These are phyloP conservation scores for Hyperoplus lanceolatus DNA, from an alignment of 2,797 vertebrate genomes.

Conservation along the genomic window DNA sequence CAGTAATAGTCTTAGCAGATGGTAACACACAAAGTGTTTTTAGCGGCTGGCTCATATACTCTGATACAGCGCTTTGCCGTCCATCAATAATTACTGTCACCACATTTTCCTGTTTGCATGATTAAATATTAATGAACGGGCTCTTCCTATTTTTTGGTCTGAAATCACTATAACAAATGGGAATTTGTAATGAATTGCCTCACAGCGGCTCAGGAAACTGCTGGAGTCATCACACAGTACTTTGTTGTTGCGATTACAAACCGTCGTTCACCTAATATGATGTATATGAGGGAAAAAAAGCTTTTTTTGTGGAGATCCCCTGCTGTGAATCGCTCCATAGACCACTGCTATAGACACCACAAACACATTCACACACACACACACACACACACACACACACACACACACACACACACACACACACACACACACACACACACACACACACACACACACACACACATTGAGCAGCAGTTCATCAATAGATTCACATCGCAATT, in stretches of 20 bases:
- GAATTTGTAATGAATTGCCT: conserved; percentile 73
- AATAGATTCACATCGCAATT: conserved; percentile 11
- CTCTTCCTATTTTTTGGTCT: conserved; percentile 61
- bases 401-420: not conserved
- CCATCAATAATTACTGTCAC: conserved; percentile 68
- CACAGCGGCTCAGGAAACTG: conserved; percentile 53
- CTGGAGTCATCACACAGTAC: conserved; percentile 64
- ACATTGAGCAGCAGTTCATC: conserved; percentile 17
- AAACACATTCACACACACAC: not conserved
- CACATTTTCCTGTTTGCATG: conserved; percentile 63
- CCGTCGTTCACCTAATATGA: conserved; percentile 58
- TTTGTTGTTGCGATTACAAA: conserved; percentile 66
- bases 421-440: not conserved
- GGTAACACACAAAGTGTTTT: conserved; percentile 20
- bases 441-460: too few relatives aligned
- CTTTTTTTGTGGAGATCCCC: not conserved
- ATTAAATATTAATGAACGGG: conserved; percentile 76
- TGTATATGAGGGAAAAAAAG: conserved; percentile 27
- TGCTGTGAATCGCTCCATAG: not conserved
- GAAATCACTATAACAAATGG: conserved; percentile 71
- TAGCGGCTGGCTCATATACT: conserved; percentile 32
- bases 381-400: not conserved
- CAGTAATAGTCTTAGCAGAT: conserved; percentile 34
- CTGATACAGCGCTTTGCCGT: conserved; percentile 38
- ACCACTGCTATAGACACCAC: not conserved